A percentile compares a stretch with the other conserved stretches of the same genome.
Evolutionary conservation across 2,888 invertebrate genomes (phyloP).

Genomic region (Volucella zonaria): DNA sequence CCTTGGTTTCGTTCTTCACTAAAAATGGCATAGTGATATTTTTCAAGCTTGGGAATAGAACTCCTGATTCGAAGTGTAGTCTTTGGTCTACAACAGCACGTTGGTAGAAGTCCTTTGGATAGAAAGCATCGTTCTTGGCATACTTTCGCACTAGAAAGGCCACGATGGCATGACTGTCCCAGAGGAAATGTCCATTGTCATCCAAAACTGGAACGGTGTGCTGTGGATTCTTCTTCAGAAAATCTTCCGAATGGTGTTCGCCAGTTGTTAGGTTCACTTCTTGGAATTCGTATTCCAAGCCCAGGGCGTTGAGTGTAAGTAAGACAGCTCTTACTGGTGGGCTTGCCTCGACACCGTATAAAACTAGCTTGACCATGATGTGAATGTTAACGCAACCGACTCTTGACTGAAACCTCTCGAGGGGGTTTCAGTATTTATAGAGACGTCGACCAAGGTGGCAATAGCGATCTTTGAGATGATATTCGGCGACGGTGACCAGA

Average conservation of each 20-base stretch:
- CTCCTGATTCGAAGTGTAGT: constrained; percentile 78
- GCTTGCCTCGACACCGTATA: constrained; percentile 81
- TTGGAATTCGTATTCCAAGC: constrained; percentile 84
- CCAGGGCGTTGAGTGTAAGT: constrained; percentile 85
- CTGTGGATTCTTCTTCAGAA: constrained; percentile 77
- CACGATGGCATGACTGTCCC: constrained; percentile 80
- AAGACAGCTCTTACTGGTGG: constrained; percentile 86
- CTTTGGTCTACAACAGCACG: constrained; percentile 79
- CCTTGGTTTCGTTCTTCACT: constrained; percentile 63
- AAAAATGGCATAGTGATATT: constrained; percentile 72
- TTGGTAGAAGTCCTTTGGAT: constrained; percentile 77
- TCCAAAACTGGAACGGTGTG: constrained; percentile 79
- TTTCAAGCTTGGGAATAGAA: constrained; percentile 70
- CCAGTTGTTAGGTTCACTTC: constrained; percentile 74
- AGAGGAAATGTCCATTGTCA: constrained; percentile 77
- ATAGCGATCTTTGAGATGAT: too few species aligned
- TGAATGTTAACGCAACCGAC: neutral
- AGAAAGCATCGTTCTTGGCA: constrained; percentile 77
- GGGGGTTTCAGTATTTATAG: too few species aligned
- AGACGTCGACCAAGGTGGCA: too few species aligned
- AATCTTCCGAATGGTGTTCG: constrained; percentile 76
- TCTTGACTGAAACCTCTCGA: too few species aligned
- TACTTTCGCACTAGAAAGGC: constrained; percentile 78
- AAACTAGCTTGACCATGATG: constrained; percentile 76
- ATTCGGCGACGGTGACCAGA: too few species aligned